These are phyloP conservation scores for Epinotia ramella DNA, from an alignment of 2,888 invertebrate species.

Conservation along the genomic window DNA sequence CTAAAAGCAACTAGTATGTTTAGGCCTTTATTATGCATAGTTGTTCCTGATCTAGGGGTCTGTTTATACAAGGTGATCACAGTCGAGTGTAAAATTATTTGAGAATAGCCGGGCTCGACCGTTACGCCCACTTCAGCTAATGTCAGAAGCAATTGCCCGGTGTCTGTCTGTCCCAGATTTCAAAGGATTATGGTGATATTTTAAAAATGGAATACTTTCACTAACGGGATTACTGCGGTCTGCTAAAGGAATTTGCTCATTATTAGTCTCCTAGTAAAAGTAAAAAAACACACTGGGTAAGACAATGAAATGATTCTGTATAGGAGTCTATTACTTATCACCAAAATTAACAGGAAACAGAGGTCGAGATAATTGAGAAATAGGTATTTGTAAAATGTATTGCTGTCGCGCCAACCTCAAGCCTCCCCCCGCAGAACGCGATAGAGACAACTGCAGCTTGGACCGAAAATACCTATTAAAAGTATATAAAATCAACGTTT, in stretches of 20 bases:
- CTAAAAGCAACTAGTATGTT: background rate
- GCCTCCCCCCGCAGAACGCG: too few species aligned
- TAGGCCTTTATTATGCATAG: background rate
- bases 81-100: background rate
- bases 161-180: conserved; percentile 11
- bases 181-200: background rate
- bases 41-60: background rate
- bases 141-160: conserved; percentile 22
- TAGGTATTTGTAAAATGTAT: too few species aligned
- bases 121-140: conserved; percentile 19
- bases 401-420: too few species aligned
- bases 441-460: too few species aligned
- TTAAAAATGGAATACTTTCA: background rate
- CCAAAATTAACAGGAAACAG: too few species aligned
- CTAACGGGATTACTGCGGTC: background rate
- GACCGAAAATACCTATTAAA: too few species aligned
- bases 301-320: too few species aligned
- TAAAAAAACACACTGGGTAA: too few species aligned
- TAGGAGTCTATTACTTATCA: too few species aligned
- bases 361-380: too few species aligned
- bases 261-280: too few species aligned
- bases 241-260: background rate
- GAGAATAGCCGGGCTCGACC: background rate
- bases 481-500: too few species aligned
- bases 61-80: background rate